Conservation (phyloP, 2,113 vertebrate genomes). For the Menidia beryllina region DNA sequence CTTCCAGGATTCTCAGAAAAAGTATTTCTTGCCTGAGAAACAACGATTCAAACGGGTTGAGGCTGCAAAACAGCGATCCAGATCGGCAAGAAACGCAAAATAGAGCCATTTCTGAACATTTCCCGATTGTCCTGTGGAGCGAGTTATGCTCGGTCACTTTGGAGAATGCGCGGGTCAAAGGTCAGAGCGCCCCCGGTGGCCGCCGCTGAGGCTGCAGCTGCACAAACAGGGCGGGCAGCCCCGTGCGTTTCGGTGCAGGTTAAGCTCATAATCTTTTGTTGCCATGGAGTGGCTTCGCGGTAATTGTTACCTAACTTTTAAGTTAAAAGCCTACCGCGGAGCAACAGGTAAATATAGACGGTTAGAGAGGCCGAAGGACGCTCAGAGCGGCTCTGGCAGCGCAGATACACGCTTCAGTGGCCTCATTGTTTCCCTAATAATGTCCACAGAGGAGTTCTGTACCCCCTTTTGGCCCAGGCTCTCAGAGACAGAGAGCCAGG, state of each 20-base stretch:
- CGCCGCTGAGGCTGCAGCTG: constrained; percentile 55
- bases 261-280: constrained; percentile 75
- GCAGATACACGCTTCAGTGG: constrained; percentile 29
- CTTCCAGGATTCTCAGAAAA: too few relatives aligned
- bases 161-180: constrained; percentile 45
- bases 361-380: constrained; percentile 17
- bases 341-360: constrained; percentile 67
- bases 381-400: constrained; percentile 10
- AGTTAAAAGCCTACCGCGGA: constrained; percentile 58
- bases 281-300: constrained; percentile 54
- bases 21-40: too few relatives aligned
- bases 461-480: neutral
- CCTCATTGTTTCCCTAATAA: constrained; percentile 10
- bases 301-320: constrained; percentile 76
- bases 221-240: constrained; percentile 13
- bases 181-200: constrained; percentile 52
- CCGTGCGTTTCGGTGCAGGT: constrained; percentile 37
- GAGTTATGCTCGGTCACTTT: constrained; percentile 18
- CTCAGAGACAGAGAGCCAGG: neutral
- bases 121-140: constrained; percentile 29
- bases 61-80: too few relatives aligned
- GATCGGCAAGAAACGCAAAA: neutral
- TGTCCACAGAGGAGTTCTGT: neutral
- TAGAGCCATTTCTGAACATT: neutral
- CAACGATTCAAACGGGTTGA: too few relatives aligned